Base-by-base conservation (phyloP, 2,888 invertebrate species). In the Drosophila helvetica region DNA sequence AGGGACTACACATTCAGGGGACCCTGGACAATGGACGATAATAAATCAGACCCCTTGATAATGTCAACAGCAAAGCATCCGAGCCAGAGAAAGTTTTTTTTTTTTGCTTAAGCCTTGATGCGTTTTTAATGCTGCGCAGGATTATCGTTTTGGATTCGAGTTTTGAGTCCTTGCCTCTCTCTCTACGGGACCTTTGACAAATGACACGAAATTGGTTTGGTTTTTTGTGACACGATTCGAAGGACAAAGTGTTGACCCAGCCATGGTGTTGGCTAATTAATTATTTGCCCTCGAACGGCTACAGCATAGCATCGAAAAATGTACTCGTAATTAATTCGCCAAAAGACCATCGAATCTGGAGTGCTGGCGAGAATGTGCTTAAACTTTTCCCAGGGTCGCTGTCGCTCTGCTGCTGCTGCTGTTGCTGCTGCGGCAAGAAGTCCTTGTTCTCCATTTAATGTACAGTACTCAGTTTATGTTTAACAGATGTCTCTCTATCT, bases 41-140 rank as follows among this genome's bases (percentile, higher is more conserved):
- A 86, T 86, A 85, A 85, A 86, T 85, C 85, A 82, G 82, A 22
- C 59, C 64, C n/a, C 52, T 52, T 70, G 82, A 80, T 86, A 86
- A 80, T 80, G 85, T 82, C 80, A 80, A 76, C 73, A 76, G 60
- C 58, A 47, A 42, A 19, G 53, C 42, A 67, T 17, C 38, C 27
- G 45, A 27, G 9, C 45, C n/a, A 67, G 47, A 46, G 38, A 59
- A 43, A 42, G 47, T 46, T 7, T n/a, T 15, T 15, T 60, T 67
- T 59, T 22, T 46, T 43, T 57, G 52, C 51, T 51, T 74, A 65
- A 53, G 73, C 65, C 81, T 74, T 79, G 81, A 79, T 81, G 80
- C 74, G 72, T 75, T 85, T 86, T 84, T 85, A 80, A 82, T 77
- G 77, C 79, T 57, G 51, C 27, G 7, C 19, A 22, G 79, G 77